Evolutionary conservation across 1,140 invertebrate species (phyloP), one percentile per base, ranked within the genome.

Genomic region (Drosophila novamexicana): DNA sequence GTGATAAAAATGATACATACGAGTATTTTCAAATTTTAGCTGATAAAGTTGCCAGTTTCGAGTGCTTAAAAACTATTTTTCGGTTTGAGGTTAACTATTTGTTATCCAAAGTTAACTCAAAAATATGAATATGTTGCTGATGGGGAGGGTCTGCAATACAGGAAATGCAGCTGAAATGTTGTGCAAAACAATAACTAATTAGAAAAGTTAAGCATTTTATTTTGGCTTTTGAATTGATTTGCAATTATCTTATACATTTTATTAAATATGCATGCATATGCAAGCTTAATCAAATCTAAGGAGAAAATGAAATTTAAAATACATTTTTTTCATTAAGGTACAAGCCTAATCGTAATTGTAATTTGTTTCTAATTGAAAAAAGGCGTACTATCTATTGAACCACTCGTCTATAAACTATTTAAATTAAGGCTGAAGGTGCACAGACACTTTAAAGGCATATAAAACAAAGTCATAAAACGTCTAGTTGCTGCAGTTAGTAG

Each of bases 391-490:
- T 29, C 18, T 42, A 34, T 57, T 14, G 37, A 64, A 9, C 18
- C 5, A 39, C 8, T 7, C 14, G 14, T 32, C 16, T 50, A 54
- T 70, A 54, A 64, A 49, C 34, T 40, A 56, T 36, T 9, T 22
- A 37, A 61, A 45, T 40, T 73, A 7, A 47, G n/a, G 34, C 50
- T 16, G 39, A 9, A 6, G 36, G 14, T 32, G 50, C 56, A 61
- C 65, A 58, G 8, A 62, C 39, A 63, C 63, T 44, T 66, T n/a
- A 45, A 32, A 50, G 9, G 34, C 47, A 39, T 73, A 68, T 68
- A 45, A 68, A 73, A 73, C 56, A 67, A 59, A 61, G 70, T 61
- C 70, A 73, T 73, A 73, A 68, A 73, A 54, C 42, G 65, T 73
- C 56, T 67, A 54, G 9, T 34, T 14, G 22, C 50, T 8, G 22